Base-by-base conservation (phyloP, 1,140 invertebrate species). In the Caenorhabditis inopinata region DNA sequence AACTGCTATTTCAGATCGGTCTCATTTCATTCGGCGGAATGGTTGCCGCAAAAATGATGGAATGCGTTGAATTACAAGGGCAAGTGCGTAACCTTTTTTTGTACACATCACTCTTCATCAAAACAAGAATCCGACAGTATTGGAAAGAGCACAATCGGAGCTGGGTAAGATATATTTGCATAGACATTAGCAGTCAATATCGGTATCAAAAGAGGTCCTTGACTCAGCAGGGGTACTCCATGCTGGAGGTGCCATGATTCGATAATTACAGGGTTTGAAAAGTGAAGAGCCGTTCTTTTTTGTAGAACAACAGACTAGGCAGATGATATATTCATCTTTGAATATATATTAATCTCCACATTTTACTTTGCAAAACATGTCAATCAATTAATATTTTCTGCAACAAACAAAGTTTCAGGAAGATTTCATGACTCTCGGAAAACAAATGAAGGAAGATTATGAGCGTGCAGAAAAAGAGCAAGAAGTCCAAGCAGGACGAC, bases 111-210 rank as follows among this genome's bases (percentile, higher is more conserved):
- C 75, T 45, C 5, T 82, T 79, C 53, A 48, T 82, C 42, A 62
- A 74, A 35, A 53, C 48, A 18, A n/a, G 77, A n/a, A 82, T 82
- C 29, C 51, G 62, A 25, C 68, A 51, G 11, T 47, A 38, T 12
- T 82, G 81, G 81, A 45, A 45, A 18, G 42, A 49, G 29, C 53
- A 78, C 38, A 32, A 42, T 21, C 23, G 48, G n/a, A 68, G 45
- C 18, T 82, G 81, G 81, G 81, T 82, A 62, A n/a, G 81, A 14
- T 7, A 32, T 77, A 79, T 45, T 38, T 38, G 32, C 74, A 58
- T 68, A 68, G 32, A 68, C 58, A 68, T 68, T 68, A 68, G 32
- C 29, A 68, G 58, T 68, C 58, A 68, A 68, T 68, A 68, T 68
- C 25, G 16, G 58, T 32, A 38, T 18, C 11, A 32, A 58, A 7